Conservation (phyloP, 2,113 vertebrate species). For the Epinephelus moara region DNA sequence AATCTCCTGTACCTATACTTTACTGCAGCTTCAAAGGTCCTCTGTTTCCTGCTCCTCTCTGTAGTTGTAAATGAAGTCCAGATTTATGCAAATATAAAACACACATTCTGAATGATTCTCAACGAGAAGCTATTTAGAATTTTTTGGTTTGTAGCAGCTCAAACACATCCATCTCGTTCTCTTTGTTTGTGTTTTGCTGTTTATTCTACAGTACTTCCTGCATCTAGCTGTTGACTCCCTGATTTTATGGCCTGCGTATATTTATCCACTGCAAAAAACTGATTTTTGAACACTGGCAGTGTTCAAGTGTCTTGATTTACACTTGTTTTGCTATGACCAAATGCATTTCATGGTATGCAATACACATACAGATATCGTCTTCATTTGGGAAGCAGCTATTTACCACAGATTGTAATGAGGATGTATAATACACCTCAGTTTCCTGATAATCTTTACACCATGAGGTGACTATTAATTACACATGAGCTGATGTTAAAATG, state of each 20-base stretch:
- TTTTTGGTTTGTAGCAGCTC: background rate
- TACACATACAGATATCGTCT: background rate
- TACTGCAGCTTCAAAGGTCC: no score
- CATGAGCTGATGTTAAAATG: background rate
- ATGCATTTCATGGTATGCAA: background rate
- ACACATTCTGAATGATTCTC: background rate
- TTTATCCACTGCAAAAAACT: background rate
- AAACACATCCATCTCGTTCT: background rate
- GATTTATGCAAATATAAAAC: background rate
- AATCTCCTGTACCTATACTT: no score
- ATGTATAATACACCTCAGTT: background rate
- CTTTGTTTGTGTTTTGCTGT: background rate
- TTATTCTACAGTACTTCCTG: background rate
- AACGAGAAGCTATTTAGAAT: background rate
- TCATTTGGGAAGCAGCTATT: background rate
- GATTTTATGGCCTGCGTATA: conserved; percentile 14
- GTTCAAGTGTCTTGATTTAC: background rate
- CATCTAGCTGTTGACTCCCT: background rate
- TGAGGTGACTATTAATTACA: background rate
- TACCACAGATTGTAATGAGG: background rate
- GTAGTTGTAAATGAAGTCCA: background rate
- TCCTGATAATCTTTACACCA: background rate
- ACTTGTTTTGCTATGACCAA: background rate
- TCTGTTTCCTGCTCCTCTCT: background rate
- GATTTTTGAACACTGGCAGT: background rate